phyloP scores from a whole-genome alignment of 2,113 vertebrate genomes.

The Crotalus horridus region DNA sequence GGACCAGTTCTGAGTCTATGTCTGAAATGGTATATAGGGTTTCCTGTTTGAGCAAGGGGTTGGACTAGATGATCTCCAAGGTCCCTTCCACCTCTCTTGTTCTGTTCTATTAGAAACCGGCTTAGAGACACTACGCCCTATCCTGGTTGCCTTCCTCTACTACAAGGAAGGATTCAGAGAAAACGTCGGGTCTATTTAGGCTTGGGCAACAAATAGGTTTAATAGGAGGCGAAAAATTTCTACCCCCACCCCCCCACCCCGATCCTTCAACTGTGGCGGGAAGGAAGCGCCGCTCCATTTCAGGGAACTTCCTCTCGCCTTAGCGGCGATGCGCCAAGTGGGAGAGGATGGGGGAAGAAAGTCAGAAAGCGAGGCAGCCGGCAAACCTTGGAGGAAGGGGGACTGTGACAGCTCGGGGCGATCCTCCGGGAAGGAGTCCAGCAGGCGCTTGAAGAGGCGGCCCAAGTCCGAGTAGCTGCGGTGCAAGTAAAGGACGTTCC shows the following conservation, averaged over 20 bases:
- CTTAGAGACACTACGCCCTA: neutral
- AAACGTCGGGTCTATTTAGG: neutral
- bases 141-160: neutral
- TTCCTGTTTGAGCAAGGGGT: neutral
- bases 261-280: neutral
- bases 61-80: neutral
- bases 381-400: slow-evolving; percentile 86
- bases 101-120: neutral
- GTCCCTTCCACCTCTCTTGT: neutral
- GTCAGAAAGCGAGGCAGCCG: neutral
- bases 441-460: slow-evolving; percentile 81
- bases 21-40: neutral
- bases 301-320: neutral
- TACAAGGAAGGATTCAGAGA: neutral
- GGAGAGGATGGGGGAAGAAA: neutral
- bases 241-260: neutral
- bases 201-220: no score
- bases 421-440: slow-evolving; percentile 90
- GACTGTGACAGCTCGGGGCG: slow-evolving; percentile 79
- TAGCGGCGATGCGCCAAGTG: neutral
- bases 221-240: neutral
- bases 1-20: neutral
- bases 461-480: slow-evolving; percentile 89
- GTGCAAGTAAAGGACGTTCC: slow-evolving; percentile 91
- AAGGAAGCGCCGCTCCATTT: neutral